A percentile compares a stretch with the other conserved stretches of the same genome.
phyloP scores from a whole-genome alignment of 2,888 invertebrate genomes.

The Ligdia adustata region DNA sequence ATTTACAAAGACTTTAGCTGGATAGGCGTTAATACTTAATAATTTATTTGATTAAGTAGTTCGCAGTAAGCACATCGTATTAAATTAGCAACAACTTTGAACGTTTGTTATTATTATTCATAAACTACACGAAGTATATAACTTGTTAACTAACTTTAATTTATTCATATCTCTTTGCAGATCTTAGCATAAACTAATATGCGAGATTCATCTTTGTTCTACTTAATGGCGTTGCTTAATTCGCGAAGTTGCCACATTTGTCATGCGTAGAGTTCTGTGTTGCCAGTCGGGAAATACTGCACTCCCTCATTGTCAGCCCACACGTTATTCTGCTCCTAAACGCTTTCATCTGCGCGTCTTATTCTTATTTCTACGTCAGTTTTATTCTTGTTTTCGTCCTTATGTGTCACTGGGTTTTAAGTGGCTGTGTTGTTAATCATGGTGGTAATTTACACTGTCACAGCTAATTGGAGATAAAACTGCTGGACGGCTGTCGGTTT shows the following conservation, averaged over 20 bases:
- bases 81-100: conserved; percentile 2
- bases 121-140: too few species aligned
- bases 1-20: too few species aligned
- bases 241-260: conserved; percentile 17
- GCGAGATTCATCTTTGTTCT: conserved; percentile 29
- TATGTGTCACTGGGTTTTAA: conserved; percentile 45
- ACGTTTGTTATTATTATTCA: too few species aligned
- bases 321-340: conserved; percentile 37
- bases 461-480: conserved; percentile 45
- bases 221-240: conserved; percentile 28
- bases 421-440: conserved; percentile 58
- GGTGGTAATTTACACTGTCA: conserved; percentile 59
- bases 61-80: background rate
- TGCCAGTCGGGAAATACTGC: conserved; percentile 20
- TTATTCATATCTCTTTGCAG: conserved; percentile 8
- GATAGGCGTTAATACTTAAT: too few species aligned
- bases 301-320: conserved; percentile 32
- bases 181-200: conserved; percentile 14
- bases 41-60: too few species aligned
- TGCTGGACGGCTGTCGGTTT: conserved; percentile 37
- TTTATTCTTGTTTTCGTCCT: conserved; percentile 54
- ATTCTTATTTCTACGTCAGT: conserved; percentile 38
- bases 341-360: conserved; percentile 40
- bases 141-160: background rate
- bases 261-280: conserved; percentile 15